Base-by-base conservation (phyloP, 2,888 invertebrate genomes). In the Lordiphosa fenestrarum region DNA sequence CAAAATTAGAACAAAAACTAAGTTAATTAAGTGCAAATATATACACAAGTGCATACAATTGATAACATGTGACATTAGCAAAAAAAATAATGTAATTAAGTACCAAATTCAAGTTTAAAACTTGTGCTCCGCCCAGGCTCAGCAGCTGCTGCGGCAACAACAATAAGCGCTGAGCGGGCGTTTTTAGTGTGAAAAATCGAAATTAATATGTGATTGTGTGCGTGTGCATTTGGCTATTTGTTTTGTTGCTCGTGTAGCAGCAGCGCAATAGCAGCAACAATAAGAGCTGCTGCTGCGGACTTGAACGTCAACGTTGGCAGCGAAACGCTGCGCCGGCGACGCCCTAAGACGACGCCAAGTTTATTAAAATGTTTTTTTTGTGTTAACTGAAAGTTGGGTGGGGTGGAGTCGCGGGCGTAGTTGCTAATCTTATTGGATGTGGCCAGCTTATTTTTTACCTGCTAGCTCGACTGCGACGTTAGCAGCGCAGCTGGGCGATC, bases 181-280 rank as follows among this genome's bases (percentile, higher is more conserved):
- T 84, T 83, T 77, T 72, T 54, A 59, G 58, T 62, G 60, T 62
- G 69, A 75, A 77, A 77, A 77, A 78, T 78, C 68, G 82, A 77
- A 78, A 66, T 74, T 70, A 15, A 48, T 44, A 15, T 44, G 25
- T 15, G 15, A 13, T 36, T 37, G 37, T 60, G 47, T 44, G 61
- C 38, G 63, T 51, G 53, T 59, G 57, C 41, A 58, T 53, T 49
- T 57, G 30, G 35, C 49, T 73, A 56, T 82, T 81, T 66, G 70
- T 64, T 71, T 78, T 72, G 71, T 77, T 73, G 67, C 62, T 72
- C 40, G 46, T 57, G 65, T 46, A 48, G 15, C 15, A 15, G 47
- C 9, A 55, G 48, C 61, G 55, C 66, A 69, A 71, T 64, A 49
- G 53, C 49, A 49, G 44, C 42, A 46, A 40, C 12, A 50, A 47